A percentile compares a stretch with the other conserved stretches of the same genome.
Evolutionary conservation across 2,113 vertebrate genomes (phyloP).

Genomic region (Octodon degus): DNA sequence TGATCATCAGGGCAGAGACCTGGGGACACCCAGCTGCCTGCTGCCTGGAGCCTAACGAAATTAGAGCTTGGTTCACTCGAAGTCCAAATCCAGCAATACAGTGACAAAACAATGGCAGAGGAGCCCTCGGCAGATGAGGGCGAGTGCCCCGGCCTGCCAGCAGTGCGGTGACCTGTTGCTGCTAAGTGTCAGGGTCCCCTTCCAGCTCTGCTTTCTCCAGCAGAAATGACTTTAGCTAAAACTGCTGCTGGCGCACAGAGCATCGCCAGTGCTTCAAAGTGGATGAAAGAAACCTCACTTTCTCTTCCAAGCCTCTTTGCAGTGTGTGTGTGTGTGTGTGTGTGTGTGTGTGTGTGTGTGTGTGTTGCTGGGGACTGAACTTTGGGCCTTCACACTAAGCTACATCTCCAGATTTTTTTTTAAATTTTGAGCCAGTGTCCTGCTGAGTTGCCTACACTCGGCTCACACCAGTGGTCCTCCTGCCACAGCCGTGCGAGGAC

Average conservation of each 20-base stretch:
- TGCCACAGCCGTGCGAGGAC: neutral
- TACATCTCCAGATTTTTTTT: neutral
- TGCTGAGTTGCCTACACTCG: neutral
- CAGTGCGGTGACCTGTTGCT: neutral
- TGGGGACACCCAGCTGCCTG: neutral
- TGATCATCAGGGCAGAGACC: neutral
- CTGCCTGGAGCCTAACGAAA: neutral
- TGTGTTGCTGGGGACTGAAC: neutral
- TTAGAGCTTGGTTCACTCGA: neutral
- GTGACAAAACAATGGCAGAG: neutral
- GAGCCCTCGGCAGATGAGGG: neutral
- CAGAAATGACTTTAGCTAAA: neutral
- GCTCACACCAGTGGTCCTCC: neutral
- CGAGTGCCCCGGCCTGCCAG: neutral
- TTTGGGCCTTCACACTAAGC: neutral
- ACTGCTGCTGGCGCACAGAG: neutral
- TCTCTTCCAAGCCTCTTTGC: neutral
- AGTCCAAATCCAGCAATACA: neutral
- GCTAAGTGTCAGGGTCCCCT: neutral
- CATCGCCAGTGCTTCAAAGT: neutral
- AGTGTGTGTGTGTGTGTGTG: neutral
- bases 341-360: neutral
- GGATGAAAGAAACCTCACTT: conserved; percentile 28
- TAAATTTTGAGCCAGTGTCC: neutral
- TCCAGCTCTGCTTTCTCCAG: neutral